Percentiles rank a stretch among this genome's conserved stretches.
Evolutionary conservation across 1,140 invertebrate genomes (phyloP).

Genomic region (Eubasilissa regina): DNA sequence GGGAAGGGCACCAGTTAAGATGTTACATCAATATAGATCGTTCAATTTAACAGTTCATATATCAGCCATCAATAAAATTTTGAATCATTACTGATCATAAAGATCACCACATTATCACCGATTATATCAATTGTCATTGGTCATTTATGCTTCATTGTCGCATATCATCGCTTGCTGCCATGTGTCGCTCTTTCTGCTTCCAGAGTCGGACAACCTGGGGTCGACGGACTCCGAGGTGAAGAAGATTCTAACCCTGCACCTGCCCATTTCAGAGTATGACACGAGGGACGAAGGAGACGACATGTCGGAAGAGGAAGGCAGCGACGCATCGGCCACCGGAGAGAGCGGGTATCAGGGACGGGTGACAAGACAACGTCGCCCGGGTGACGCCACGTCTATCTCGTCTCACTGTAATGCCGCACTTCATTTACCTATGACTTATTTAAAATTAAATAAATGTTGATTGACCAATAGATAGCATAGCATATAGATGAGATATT

Average conservation of each 20-base stretch:
- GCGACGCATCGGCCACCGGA: constrained; percentile 80
- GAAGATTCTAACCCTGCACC: constrained; percentile 90
- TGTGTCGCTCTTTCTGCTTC: constrained; percentile 64
- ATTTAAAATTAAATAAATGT: no score
- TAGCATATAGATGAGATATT: no score
- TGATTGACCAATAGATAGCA: no score
- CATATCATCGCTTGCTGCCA: constrained; percentile 55
- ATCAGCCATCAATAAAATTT: no score
- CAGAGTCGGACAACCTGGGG: constrained; percentile 89
- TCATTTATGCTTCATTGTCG: not conserved
- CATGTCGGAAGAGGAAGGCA: constrained; percentile 83
- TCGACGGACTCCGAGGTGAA: constrained; percentile 90
- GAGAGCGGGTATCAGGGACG: constrained; percentile 69
- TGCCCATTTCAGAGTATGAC: constrained; percentile 91
- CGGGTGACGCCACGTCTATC: constrained; percentile 63
- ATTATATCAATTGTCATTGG: no score
- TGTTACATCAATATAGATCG: no score
- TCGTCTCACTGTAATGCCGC: constrained; percentile 55
- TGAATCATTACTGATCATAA: no score
- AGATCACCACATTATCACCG: no score
- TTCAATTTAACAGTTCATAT: no score
- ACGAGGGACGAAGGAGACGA: constrained; percentile 70
- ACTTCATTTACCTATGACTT: constrained; percentile 4
- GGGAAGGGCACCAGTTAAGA: no score
- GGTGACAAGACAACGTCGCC: constrained; percentile 72